Conservation (phyloP, 2,113 vertebrate genomes). For the Siniperca chuatsi region DNA sequence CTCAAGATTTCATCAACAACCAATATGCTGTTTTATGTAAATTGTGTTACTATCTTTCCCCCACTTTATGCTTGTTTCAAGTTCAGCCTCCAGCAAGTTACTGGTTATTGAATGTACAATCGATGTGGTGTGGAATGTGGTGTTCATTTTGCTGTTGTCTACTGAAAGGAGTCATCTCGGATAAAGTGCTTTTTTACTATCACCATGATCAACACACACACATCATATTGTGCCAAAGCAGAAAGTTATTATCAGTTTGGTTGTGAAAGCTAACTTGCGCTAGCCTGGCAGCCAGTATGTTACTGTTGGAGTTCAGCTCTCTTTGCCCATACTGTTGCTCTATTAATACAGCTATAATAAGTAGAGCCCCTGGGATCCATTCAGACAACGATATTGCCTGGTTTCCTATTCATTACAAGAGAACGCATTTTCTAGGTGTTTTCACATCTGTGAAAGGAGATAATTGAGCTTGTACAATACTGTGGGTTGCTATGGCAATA, state of each 20-base stretch:
- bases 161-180: slow-evolving; percentile 42
- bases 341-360: slow-evolving; percentile 59
- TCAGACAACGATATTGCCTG: slow-evolving; percentile 21
- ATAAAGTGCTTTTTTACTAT: slow-evolving; percentile 35
- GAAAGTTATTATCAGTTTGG: slow-evolving; percentile 15
- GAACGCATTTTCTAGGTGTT: slow-evolving; percentile 50
- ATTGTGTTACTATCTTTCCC: slow-evolving; percentile 8
- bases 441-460: slow-evolving; percentile 42
- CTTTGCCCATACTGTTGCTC: slow-evolving; percentile 50
- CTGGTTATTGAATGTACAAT: not conserved
- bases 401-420: slow-evolving; percentile 59
- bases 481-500: slow-evolving; percentile 51
- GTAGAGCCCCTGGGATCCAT: slow-evolving; percentile 34
- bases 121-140: not conserved
- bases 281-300: slow-evolving; percentile 34
- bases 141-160: slow-evolving; percentile 7
- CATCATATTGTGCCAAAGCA: slow-evolving; percentile 3
- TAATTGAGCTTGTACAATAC: slow-evolving; percentile 5
- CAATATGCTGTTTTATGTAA: slow-evolving; percentile 45
- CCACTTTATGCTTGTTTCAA: not conserved
- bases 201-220: slow-evolving; percentile 2
- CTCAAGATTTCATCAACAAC: slow-evolving; percentile 40
- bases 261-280: slow-evolving; percentile 26
- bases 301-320: slow-evolving; percentile 31
- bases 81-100: slow-evolving; percentile 23